Base-by-base conservation (phyloP, 64 coral and sea anemone genomes). In the Montipora foliosa region DNA sequence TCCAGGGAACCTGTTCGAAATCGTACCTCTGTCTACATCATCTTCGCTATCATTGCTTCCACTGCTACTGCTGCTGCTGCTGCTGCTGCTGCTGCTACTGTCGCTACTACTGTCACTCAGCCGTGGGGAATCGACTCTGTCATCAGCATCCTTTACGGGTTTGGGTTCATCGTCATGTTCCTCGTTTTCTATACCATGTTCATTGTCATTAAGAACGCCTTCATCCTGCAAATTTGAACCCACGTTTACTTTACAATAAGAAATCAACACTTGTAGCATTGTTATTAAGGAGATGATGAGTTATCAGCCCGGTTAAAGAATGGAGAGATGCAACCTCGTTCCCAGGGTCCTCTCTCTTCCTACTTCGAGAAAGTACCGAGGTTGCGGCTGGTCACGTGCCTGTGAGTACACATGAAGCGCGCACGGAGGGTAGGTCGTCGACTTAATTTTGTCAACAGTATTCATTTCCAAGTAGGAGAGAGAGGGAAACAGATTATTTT, bases 21-120 rank as follows among this genome's bases (percentile, higher is more conserved):
- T 49, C 76, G 12, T 77, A 78, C 87, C 87, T 60, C 7, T 25
- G 57, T 57, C 37, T 0, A 19, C 70, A 49, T 93, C 92, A 72
- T 89, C 85, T 45, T 94, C 92, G 44, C 81, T 93, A 37, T 87
- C 82, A 47, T 57, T 66, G 80, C 21, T 75, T 19, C 29, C 71
- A n/a, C 83, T 87, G 15, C 8, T 9, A 44, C 83, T 85, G 73
- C 80, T 93, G 7, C 17, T 49, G 58, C 93, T 89, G 52, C 89
- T 79, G 58, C 93, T 89, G 52, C 89, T 55, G 52, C 52, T 64
- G 9, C 61, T 64, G 61, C 61, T 64, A 64, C 61, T 64, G 4
- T 15, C 14, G 14, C 94, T 91, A 52, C 82, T 85, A 48, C 75
- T 86, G 49, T 71, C 69, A 22, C 81, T 86, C 1, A 51, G 77